Base-by-base conservation (phyloP, 1,140 invertebrate species). In the Drosophila oshimai region DNA sequence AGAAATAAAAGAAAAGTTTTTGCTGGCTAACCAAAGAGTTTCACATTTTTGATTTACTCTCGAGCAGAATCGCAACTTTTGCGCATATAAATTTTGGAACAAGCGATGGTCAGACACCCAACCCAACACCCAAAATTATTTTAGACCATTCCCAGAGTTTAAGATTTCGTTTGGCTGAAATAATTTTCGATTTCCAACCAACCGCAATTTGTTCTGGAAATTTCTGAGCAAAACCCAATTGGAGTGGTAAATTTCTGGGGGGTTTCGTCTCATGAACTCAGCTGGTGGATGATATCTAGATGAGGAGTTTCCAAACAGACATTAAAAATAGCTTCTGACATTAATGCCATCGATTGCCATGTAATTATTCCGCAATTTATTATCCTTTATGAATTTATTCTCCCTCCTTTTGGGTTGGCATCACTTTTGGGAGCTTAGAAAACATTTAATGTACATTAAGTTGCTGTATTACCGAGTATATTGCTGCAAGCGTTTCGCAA, bases 21-120 rank as follows among this genome's bases (percentile, higher is more conserved):
- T 57, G 54, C 55, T 62, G 64, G 74, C 75, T 55, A 79, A 72
- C 71, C 80, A 45, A 72, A 80, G 58, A 79, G 79, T 79, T 75
- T 73, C 46, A 75, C 75, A 70, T 84, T 80, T 83, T 86, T 86
- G 71, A 84, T 87, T 86, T 76, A 86, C 80, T 86, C 53, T 15
- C 29, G 42, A 50, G 34, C 26, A 51, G 51, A 37, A 69, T 53
- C 57, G 42, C 57, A 79, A 86, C 55, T 86, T 86, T 65, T 83
- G 75, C 55, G 80, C 79, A 84, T 84, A 84, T 84, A 78, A 83
- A 81, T 84, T 84, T 86, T 53, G 68, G 57, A 72, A 33, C 67
- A 70, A 57, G 42, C 60, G 51, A 34, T 46, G 62, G 53, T 42
- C 61, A 41, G 36, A 15, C 36, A 53, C 31, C 4, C 7, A n/a